Evolutionary conservation across 2,113 vertebrate species (phyloP), one percentile per base, ranked within the genome.

Genomic region (Poicephalus meyeri): DNA sequence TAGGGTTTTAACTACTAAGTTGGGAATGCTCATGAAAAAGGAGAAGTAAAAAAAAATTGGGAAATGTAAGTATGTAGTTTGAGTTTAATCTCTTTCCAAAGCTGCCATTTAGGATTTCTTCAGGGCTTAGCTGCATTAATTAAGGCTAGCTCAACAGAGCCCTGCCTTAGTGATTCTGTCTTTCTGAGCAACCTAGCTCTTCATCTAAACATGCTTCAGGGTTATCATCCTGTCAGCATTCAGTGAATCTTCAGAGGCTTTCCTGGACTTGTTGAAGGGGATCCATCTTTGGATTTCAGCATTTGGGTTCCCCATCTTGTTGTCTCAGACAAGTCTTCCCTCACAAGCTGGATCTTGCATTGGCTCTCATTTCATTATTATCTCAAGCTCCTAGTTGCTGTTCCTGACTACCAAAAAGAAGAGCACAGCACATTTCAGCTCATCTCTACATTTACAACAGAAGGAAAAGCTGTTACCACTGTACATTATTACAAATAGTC

Each of bases 231-330:
- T 47, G 4, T 31, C 49, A 64, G 23, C 37, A 13, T 56, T 73
- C 53, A 58, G 8, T 58, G 61, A 69, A 13, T 56, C 42, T 79
- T 50, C 18, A 50, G 52, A 83, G 55, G 20, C 17, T 80, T 76
- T 71, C 13, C 35, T 50, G 35, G 25, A 33, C 49, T 84, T 90
- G 68, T 39, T 70, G 20, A 65, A 53, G 4, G 19, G 14, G 10
- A 12, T 60, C 66, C 16, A 0, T 42, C 31, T n/a, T 79, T 42
- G 2, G 20, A 71, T 41, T 83, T 29, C 31, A 31, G 7, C 49
- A 18, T 44, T 49, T 0, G 1, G 13, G 28, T 71, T 87, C n/a
- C 24, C 24, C 3, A 1, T 20, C 15, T 5, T 50, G 16, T 49
- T 83, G 39, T 74, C 16, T 83, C 44, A 28, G 35, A 66, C 42